Conservation (phyloP, 2,888 invertebrate species). For the Aproaerema taeniolella region DNA sequence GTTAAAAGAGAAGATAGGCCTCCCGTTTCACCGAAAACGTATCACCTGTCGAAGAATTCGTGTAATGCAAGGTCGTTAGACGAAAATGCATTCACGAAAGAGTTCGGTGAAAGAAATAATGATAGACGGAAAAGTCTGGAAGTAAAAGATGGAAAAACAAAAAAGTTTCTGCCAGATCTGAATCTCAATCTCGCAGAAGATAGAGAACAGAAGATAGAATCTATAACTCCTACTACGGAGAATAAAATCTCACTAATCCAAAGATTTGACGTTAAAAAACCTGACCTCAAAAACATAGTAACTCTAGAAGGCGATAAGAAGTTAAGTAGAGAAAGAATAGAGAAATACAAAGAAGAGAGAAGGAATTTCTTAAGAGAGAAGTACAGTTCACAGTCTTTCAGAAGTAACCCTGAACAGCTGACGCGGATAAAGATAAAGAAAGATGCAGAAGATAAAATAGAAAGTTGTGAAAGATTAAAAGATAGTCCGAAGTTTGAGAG, state of each 20-base stretch:
- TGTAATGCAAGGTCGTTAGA: conserved; percentile 83
- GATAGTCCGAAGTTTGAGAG: conserved; percentile 59
- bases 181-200: conserved; percentile 52
- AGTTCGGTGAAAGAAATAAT: conserved; percentile 71
- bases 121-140: conserved; percentile 80
- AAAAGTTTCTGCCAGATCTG: conserved; percentile 67
- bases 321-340: conserved; percentile 87
- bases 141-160: conserved; percentile 78
- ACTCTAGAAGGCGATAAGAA: conserved; percentile 73
- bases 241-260: conserved; percentile 80
- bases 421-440: conserved; percentile 61
- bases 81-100: conserved; percentile 84
- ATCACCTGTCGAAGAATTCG: conserved; percentile 77
- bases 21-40: conserved; percentile 78
- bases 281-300: conserved; percentile 52
- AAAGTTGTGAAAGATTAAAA: conserved; percentile 40
- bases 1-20: conserved; percentile 48
- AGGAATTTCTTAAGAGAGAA: conserved; percentile 90
- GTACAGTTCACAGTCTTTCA: conserved; percentile 89
- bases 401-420: conserved; percentile 77
- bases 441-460: conserved; percentile 38
- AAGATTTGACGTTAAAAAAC: conserved; percentile 50
- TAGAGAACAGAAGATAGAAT: conserved; percentile 30
- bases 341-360: conserved; percentile 94
- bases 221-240: conserved; percentile 78